A percentile compares a stretch with the other conserved stretches of the same genome.
Evolutionary conservation across 2,113 vertebrate genomes (phyloP).

Genomic region (Anguilla rostrata): DNA sequence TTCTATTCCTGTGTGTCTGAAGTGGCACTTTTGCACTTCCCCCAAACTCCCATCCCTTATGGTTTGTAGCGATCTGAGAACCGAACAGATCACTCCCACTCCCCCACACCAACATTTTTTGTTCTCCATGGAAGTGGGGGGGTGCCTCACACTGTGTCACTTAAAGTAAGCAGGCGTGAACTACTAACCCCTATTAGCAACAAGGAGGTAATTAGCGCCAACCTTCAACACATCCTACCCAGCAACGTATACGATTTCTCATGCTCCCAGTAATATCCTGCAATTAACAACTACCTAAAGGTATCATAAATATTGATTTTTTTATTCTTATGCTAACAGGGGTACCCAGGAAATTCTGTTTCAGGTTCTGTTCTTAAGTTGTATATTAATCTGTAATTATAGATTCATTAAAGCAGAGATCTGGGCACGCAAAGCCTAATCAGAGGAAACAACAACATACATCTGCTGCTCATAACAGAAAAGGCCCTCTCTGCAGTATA

Average conservation of each 20-base stretch:
- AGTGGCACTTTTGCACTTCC: constrained; percentile 6
- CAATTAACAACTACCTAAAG: constrained; percentile 46
- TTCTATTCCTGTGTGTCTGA: constrained; percentile 34
- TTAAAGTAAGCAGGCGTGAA: constrained; percentile 33
- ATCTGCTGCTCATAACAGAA: not conserved
- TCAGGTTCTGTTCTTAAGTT: constrained; percentile 18
- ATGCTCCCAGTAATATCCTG: constrained; percentile 31
- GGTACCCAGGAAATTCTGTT: constrained; percentile 21
- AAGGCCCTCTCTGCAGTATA: not conserved
- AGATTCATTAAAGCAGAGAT: not conserved
- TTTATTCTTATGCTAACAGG: constrained; percentile 26
- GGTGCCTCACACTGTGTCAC: constrained; percentile 36
- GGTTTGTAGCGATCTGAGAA: not conserved
- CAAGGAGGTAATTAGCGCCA: constrained; percentile 46
- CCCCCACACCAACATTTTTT: not conserved
- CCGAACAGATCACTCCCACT: not conserved
- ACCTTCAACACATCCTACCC: constrained; percentile 37
- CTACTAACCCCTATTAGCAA: constrained; percentile 30
- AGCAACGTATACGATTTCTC: constrained; percentile 32
- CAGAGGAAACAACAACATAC: not conserved
- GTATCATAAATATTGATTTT: constrained; percentile 47
- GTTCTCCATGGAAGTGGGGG: not conserved
- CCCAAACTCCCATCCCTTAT: not conserved
- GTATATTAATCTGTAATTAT: constrained; percentile 27
- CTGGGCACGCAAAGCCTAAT: not conserved